Evolutionary conservation across 1,140 invertebrate genomes (phyloP).

Genomic region (Aporrectodea caliginosa): DNA sequence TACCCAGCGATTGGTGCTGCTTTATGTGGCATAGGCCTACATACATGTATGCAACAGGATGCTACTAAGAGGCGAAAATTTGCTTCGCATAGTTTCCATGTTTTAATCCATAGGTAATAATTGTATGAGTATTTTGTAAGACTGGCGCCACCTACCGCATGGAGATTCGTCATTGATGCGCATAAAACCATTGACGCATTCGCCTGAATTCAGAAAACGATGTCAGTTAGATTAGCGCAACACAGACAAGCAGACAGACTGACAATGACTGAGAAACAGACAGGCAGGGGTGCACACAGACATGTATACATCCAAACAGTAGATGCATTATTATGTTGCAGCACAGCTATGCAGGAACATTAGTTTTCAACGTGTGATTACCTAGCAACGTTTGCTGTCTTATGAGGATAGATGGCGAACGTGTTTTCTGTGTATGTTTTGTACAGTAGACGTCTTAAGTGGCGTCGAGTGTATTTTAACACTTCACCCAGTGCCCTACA

Average conservation of each 20-base stretch:
- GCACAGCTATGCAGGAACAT: background rate
- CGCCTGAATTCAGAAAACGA: slow-evolving; percentile 25
- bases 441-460: no score
- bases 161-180: slow-evolving; percentile 53
- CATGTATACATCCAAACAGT: background rate
- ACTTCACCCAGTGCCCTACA: no score
- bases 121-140: background rate
- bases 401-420: no score
- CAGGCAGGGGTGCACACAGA: background rate
- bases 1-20: no score
- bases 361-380: no score
- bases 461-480: no score
- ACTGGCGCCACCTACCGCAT: slow-evolving; percentile 53
- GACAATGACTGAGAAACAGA: background rate
- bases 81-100: background rate
- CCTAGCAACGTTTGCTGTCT: no score
- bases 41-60: no score
- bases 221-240: no score
- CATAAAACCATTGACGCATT: slow-evolving; percentile 55
- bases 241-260: background rate
- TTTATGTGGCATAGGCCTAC: no score
- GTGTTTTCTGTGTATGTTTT: no score
- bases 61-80: no score
- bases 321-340: background rate
- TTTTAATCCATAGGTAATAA: background rate